Evolutionary conservation across 2,888 invertebrate species (phyloP).

Genomic region (Flabesymbios commensalis): DNA sequence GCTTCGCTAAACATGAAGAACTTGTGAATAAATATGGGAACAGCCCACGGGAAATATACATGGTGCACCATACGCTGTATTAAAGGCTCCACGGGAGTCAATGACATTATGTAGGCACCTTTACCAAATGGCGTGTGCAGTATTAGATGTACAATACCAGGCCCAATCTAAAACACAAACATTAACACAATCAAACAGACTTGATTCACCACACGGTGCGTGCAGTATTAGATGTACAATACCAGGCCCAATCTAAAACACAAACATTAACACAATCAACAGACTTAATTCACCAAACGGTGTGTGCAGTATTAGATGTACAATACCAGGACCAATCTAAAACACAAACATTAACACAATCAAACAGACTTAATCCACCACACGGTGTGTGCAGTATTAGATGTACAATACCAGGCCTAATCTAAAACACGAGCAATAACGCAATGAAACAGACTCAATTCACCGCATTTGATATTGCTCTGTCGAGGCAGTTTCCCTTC

Average conservation of each 20-base stretch:
- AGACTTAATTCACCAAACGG: no score
- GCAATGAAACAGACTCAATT: no score
- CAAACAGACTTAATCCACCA: no score
- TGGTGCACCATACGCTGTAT: constrained; percentile 77
- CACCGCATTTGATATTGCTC: no score
- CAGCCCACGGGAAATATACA: constrained; percentile 70
- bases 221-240: background rate
- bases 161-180: constrained; percentile 53
- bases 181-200: background rate
- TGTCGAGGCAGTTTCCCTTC: no score
- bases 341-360: background rate
- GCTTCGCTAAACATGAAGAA: constrained; percentile 72
- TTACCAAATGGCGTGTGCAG: constrained; percentile 67
- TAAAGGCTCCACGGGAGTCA: constrained; percentile 78
- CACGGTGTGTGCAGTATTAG: background rate
- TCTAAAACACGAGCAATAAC: background rate
- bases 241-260: constrained; percentile 3
- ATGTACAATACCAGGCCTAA: constrained; percentile 3
- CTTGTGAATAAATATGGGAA: constrained; percentile 70
- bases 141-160: constrained; percentile 75
- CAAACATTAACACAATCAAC: background rate
- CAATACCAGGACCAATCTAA: constrained; percentile 6
- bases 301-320: background rate
- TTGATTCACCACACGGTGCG: no score
- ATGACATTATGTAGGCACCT: constrained; percentile 73